A percentile compares a stretch with the other conserved stretches of the same genome.
Conservation (phyloP, 1,140 invertebrate genomes). For the Orius laevigatus region DNA sequence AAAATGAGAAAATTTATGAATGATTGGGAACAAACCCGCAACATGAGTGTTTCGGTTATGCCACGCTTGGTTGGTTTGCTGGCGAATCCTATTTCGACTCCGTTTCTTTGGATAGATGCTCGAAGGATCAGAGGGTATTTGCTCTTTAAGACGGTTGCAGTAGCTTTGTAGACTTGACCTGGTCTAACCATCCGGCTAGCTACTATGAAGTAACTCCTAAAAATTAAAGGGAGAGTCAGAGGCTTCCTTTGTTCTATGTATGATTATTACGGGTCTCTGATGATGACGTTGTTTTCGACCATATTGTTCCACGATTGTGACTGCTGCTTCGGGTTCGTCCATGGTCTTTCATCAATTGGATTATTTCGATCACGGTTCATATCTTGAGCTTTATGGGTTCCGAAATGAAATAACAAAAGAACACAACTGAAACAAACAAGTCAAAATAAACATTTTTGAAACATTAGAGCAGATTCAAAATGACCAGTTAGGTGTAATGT, state of each 20-base stretch:
- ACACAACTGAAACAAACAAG: too few species aligned
- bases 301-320: too few species aligned
- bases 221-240: conserved; percentile 7
- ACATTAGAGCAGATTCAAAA: too few species aligned
- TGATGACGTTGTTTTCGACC: too few species aligned
- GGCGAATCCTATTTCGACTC: conserved; percentile 67
- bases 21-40: conserved; percentile 40
- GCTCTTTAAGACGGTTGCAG: conserved; percentile 57
- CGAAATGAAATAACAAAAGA: too few species aligned
- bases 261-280: too few species aligned
- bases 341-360: too few species aligned
- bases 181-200: conserved; percentile 72
- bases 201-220: conserved; percentile 72
- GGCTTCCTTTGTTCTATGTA: conserved; percentile 1
- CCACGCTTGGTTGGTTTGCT: conserved; percentile 57
- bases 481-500: too few species aligned
- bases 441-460: too few species aligned
- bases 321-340: too few species aligned
- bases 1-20: neutral
- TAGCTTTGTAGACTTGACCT: conserved; percentile 68
- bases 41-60: conserved; percentile 64
- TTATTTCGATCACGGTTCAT: too few species aligned
- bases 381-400: too few species aligned
- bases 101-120: conserved; percentile 69
- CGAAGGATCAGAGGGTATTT: conserved; percentile 57